Evolutionary conservation across 2,888 invertebrate genomes (phyloP).

Genomic region (Macrosiphum euphorbiae): DNA sequence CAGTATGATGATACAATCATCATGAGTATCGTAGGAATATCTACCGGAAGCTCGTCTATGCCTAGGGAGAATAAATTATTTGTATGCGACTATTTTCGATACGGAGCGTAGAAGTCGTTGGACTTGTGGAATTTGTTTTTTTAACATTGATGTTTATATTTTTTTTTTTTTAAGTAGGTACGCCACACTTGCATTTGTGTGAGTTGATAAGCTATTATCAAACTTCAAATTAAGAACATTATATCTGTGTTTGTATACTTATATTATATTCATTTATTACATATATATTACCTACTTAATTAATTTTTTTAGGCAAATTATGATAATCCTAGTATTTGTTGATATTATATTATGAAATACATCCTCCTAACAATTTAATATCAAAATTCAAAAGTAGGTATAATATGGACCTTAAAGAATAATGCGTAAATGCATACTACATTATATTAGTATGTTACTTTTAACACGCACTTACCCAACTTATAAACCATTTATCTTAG

Average conservation of each 20-base stretch:
- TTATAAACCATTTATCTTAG: not conserved
- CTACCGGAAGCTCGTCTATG: not conserved
- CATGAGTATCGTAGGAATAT: not conserved
- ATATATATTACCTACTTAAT: no score
- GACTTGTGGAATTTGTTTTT: not conserved
- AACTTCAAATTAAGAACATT: not conserved
- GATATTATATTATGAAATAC: no score
- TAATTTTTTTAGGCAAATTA: no score
- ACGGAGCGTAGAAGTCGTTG: not conserved
- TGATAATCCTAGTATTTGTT: not conserved
- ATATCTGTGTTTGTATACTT: no score
- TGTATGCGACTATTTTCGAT: not conserved
- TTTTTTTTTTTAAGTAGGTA: not conserved
- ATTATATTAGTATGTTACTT: not conserved
- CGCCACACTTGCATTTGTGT: not conserved
- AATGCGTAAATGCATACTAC: not conserved
- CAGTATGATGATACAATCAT: not conserved
- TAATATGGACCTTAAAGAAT: not conserved
- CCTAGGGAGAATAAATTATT: not conserved
- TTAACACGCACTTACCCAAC: not conserved
- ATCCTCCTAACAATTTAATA: not conserved
- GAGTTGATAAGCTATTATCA: not conserved
- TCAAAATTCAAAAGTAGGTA: not conserved
- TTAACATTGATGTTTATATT: not conserved
- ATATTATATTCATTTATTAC: no score